Percentiles rank a stretch among this genome's conserved stretches.
Conservation (phyloP, 2,888 invertebrate species). For the Tethea ocularis region DNA sequence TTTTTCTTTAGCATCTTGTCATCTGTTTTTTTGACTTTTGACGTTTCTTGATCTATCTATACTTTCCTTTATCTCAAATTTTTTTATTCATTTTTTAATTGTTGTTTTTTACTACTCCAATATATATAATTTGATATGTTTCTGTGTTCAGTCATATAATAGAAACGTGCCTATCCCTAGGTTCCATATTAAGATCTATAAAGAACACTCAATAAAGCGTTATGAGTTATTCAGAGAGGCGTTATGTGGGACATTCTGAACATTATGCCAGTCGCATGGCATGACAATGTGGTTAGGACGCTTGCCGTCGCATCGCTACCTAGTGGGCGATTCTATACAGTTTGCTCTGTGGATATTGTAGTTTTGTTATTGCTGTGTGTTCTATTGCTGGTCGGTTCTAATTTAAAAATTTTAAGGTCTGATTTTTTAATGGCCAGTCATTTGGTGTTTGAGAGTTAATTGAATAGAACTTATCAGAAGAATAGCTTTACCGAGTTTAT, state of each 20-base stretch:
- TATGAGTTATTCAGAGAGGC: conserved; percentile 38
- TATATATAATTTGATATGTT: neutral
- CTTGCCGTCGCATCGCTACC: neutral
- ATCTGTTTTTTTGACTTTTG: no score
- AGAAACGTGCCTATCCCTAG: conserved; percentile 24
- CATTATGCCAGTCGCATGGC: conserved; percentile 22
- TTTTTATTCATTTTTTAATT: no score
- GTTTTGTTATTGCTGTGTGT: neutral
- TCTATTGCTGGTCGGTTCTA: no score
- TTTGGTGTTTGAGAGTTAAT: no score
- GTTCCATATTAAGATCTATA: conserved; percentile 25
- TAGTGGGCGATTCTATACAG: neutral
- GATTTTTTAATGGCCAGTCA: no score
- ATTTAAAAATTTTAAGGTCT: no score
- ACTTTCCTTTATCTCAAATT: no score
- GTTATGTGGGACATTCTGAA: conserved; percentile 40
- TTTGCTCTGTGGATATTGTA: neutral
- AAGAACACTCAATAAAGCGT: conserved; percentile 39
- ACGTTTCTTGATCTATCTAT: no score
- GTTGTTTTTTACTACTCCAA: no score
- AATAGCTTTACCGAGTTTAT: no score
- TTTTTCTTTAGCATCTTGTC: no score
- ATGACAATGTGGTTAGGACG: conserved; percentile 21
- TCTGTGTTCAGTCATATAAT: neutral
- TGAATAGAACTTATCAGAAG: no score